These are phyloP conservation scores for Procambarus virginalis DNA, from an alignment of 1,140 invertebrate species.

Conservation along the genomic window DNA sequence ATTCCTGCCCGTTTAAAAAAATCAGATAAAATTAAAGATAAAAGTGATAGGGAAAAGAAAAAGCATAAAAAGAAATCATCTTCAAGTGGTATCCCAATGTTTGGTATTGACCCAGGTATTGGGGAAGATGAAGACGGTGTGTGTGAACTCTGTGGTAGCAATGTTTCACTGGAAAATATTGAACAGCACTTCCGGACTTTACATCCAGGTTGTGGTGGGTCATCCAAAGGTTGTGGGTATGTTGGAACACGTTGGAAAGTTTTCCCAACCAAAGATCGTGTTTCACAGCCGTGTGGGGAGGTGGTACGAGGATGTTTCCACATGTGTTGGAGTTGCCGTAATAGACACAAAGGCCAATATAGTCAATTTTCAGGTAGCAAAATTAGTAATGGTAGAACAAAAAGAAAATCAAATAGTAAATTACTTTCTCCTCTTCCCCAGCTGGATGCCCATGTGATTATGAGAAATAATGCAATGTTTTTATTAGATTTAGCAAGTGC, in stretches of 20 bases:
- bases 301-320: constrained; percentile 90
- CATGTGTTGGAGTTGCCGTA: constrained; percentile 90
- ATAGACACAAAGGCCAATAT: constrained; percentile 79
- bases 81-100: constrained; percentile 42
- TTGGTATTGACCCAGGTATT: constrained; percentile 38
- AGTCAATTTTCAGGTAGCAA: constrained; percentile 47
- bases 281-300: constrained; percentile 91
- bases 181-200: constrained; percentile 87
- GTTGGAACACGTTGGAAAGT: constrained; percentile 85
- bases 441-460: constrained; percentile 83
- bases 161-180: constrained; percentile 82
- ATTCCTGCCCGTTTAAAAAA: constrained; percentile 75
- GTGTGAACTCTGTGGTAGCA: constrained; percentile 90
- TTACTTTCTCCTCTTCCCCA: constrained; percentile 72
- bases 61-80: constrained; percentile 72
- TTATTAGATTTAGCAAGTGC: constrained; percentile 90
- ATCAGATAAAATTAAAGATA: constrained; percentile 74
- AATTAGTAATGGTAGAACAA: constrained; percentile 75
- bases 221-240: constrained; percentile 91
- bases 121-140: constrained; percentile 77
- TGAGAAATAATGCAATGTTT: constrained; percentile 96
- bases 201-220: constrained; percentile 92
- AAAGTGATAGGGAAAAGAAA: constrained; percentile 73
- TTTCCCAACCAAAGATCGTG: constrained; percentile 82
- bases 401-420: constrained; percentile 71